Base-by-base conservation (phyloP, 2,113 vertebrate genomes). In the Oxyura jamaicensis region DNA sequence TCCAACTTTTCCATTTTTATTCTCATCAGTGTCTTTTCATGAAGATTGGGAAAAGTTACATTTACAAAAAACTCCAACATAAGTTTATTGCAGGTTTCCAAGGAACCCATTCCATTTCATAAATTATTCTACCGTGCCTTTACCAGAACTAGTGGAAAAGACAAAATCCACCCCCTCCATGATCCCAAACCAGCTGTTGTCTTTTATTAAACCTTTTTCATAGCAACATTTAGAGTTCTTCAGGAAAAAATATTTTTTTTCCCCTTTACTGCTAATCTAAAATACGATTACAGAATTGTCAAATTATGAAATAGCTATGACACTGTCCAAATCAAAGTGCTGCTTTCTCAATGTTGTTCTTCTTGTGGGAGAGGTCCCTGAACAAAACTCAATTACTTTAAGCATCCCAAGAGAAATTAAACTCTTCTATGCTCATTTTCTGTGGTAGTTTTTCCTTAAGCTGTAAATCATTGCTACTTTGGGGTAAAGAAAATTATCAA, bases 1-100 rank as follows among this genome's bases (percentile, higher is more conserved):
- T 35, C 93, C 92, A 96, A 94, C 93, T 91, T 97, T 95, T 96
- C 3, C 94, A 91, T 84, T 84, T 95, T 93, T 91, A 91, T 78
- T 90, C 55, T 89, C 66, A 92, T 58, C 73, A 92, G 80, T 79
- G 93, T 90, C 39, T 93, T 86, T 77, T 95, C 94, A 97, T 80
- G 86, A 97, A 95, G 88, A 94, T 97, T 96, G 83, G 94, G 74
- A 95, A 97, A 97, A 95, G 92, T 85, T 39, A 52, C 76, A 93
- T 95, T 94, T 91, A 96, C 94, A 91, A 65, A 93, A 96, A 81
- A 91, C 75, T 96, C 90, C 92, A 60, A 67, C 63, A 92, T 83
- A 96, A 96, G 96, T 93, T 82, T 69, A 50, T 89, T 93, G 93
- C 89, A 94, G 71, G 67, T 91, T 94, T 95, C 55, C 60, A 87